Evolutionary conservation across 2,797 vertebrate species (phyloP).

Genomic region (Enteromius thamalakanensis): DNA sequence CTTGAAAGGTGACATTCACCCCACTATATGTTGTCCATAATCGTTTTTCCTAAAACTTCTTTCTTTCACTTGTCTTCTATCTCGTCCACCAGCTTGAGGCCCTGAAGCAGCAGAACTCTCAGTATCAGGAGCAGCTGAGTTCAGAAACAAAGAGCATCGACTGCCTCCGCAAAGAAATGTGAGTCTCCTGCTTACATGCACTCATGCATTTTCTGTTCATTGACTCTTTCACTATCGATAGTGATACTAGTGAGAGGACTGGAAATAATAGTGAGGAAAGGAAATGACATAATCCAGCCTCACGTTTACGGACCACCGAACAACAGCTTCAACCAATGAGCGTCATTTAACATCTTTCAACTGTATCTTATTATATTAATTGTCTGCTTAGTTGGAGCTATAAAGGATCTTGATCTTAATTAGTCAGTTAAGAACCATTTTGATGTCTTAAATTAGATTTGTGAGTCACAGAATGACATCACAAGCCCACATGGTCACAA

Average conservation of each 20-base stretch:
- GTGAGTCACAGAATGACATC: constrained; percentile 18
- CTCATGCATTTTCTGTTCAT: background rate
- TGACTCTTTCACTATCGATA: background rate
- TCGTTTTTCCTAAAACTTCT: background rate
- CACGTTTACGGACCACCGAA: background rate
- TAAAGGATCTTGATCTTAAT: constrained; percentile 11
- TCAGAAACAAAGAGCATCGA: constrained; percentile 84
- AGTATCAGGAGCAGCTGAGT: constrained; percentile 82
- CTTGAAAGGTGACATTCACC: background rate
- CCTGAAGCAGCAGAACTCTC: constrained; percentile 88
- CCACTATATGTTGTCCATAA: background rate
- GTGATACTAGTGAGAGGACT: background rate
- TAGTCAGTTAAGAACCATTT: background rate
- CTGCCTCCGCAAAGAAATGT: constrained; percentile 89
- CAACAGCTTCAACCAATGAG: constrained; percentile 11
- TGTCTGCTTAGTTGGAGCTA: constrained; percentile 1
- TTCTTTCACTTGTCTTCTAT: constrained; percentile 7
- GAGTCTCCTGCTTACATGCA: constrained; percentile 70
- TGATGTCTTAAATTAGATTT: constrained; percentile 1
- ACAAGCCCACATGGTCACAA: constrained; percentile 3
- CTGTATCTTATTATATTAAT: background rate
- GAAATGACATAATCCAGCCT: background rate
- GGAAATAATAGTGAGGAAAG: background rate
- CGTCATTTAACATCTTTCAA: background rate
- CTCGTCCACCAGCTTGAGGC: constrained; percentile 80